Evolutionary conservation across 2,797 vertebrate species (phyloP), one percentile per base, ranked within the genome.

Genomic region (Coranthus polyacanthus): DNA sequence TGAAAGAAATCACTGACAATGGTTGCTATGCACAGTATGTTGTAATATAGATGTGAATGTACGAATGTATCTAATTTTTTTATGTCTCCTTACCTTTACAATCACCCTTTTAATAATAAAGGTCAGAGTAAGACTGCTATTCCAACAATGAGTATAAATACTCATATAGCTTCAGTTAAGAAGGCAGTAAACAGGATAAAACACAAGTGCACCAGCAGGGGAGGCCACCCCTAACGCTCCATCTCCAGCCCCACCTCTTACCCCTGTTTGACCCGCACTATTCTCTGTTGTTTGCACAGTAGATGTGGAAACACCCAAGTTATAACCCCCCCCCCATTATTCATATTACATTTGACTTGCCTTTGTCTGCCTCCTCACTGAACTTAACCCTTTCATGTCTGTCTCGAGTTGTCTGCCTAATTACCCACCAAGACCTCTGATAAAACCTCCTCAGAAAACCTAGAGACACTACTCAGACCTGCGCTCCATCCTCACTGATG

Each of bases 211-310:
- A 37, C 2, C 59, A 61, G 20, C 18, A 24, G 50, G 11, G 29
- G 13, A 70, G 37, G 34, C 46, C 52, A 24, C 17, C 42, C 39
- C 50, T 39, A 15, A n/a, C 20, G 8, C 12, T 22, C 32, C 26
- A 54, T 20, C n/a, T 41, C 59, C 47, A 56, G 58, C 47, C 46
- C 45, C 15, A 29, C 47, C 52, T 43, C 49, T 43, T 64, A 18
- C 58, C 64, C 41, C 55, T 68, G 45, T 49, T 60, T 79, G 66
- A 83, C 75, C 84, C 51, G 34, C 79, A 84, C 71, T 80, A 89
- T 84, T 88, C 46, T 58, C 64, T 85, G 54, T 59, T 82, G 78
- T 92, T 92, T 90, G 83, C 84, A 72, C 79, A 85, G 84, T 74
- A 57, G 58, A 83, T 74, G 61, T 53, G 41, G 73, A 81, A 83